Evolutionary conservation across 92 coral and sea anemone species (phyloP), one percentile per base, ranked within the genome.

Genomic region (Virgularia gustaviana): DNA sequence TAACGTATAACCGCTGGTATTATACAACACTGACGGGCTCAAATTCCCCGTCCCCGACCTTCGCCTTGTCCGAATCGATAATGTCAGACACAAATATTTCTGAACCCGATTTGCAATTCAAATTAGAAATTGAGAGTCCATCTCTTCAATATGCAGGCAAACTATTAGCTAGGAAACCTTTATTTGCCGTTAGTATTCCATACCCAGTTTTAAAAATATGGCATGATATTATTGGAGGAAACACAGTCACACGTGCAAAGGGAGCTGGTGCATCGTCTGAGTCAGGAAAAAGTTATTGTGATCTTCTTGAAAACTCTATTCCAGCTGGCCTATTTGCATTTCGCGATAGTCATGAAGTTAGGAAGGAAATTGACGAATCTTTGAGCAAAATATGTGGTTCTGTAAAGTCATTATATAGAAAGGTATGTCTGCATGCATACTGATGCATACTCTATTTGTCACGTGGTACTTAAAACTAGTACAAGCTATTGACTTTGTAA

Each of bases 101-200:
- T 10, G 56, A 82, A 31, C 54, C 78, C 44, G 76, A 70, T 70
- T 73, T 77, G 60, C 57, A 86, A 65, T 78, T 58, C 70, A 77
- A 81, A 77, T 45, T 86, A 70, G 30, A 30, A 2, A 78, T 81
- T 32, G 84, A 78, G 78, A 86, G 79, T 25, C 86, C 84, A 33
- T 81, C 84, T 23, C 60, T 86, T 39, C 38, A 47, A 34, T 81
- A 78, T 82, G 84, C 81, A 20, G 86, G 75, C 43, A 53, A 86
- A 67, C 75, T 73, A 51, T 79, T 71, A 22, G 61, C 86, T 33
- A 74, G 78, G 70, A 73, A 78, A 57, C 78, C 75, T 31, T 63
- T 85, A 63, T 62, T 81, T 63, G 77, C 89, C 27, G 80, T 81
- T 38, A 77, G 77, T 70, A 81, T 85, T 24, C 83, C 89, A 71